Base-by-base conservation (phyloP, 2,113 vertebrate genomes). In the Phyllostomus discolor region DNA sequence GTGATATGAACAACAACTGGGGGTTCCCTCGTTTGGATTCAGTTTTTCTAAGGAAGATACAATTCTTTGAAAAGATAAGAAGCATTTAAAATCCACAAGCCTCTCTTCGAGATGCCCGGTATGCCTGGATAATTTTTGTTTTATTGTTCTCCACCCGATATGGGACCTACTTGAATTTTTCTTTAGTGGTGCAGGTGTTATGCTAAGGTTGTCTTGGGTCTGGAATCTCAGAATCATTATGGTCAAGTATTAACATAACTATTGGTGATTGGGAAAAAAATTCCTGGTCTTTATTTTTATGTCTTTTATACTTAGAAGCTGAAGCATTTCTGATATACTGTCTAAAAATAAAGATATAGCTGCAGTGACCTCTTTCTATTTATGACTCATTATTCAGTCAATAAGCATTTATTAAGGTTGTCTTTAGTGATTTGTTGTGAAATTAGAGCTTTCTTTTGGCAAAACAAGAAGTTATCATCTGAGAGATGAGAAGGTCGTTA, bases 141-240 rank as follows among this genome's bases (percentile, higher is more conserved):
- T 75, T 48, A 41, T 89, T 90, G 8, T 88, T 79, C 43, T 57
- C 1, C 54, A 54, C 54, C 35, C 57, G 85, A 87, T 72, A 92
- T 1, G 3, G 7, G 38, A 73, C 31, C 38, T 41, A 5, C n/a
- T 83, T 85, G 43, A 80, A 41, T 84, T 91, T 90, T 79, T 90
- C 66, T 95, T 72, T 72, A 88, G 52, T 41, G 24, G 33, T 35
- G 5, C 64, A 82, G 28, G 33, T 48, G 28, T 14, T 43, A 35
- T 26, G 12, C 33, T 76, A 48, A 46, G 16, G 33, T 80, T 86
- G 15, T 90, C 20, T 72, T 46, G 26, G 12, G 24, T 92, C 50
- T 94, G 66, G 67, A 85, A 89, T 48, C 50, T 70, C 64, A 54
- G 28, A 88, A 82, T 95, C 93, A 88, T 83, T 90, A 33, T 41